phyloP scores from a whole-genome alignment of 2,113 vertebrate genomes.

The Aleadryas rufinucha region DNA sequence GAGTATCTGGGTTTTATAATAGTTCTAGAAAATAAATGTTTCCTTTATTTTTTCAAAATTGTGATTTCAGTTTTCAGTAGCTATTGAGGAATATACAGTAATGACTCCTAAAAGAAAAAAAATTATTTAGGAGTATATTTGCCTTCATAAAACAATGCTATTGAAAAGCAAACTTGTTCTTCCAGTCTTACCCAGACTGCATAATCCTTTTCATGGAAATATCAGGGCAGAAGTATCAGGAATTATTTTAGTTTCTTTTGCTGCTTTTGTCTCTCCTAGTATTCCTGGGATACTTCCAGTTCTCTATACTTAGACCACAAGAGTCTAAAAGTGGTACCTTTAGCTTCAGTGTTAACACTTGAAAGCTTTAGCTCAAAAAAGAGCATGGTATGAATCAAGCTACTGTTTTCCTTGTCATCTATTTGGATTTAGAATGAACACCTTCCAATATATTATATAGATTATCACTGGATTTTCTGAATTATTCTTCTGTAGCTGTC shows the following conservation, averaged over 20 bases:
- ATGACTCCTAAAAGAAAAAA: not conserved
- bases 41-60: not conserved
- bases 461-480: not conserved
- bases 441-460: not conserved
- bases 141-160: not conserved
- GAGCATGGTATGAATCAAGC: not conserved
- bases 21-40: not conserved
- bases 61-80: not conserved
- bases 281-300: not conserved
- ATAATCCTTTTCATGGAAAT: not conserved
- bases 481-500: not conserved
- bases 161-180: not conserved
- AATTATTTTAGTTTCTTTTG: not conserved
- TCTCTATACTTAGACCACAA: not conserved
- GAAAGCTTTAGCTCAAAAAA: not conserved
- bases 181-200: not conserved
- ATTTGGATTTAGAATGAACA: not conserved
- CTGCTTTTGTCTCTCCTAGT: not conserved
- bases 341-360: not conserved
- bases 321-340: not conserved
- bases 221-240: not conserved
- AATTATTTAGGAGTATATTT: not conserved
- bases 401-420: not conserved
- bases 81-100: not conserved
- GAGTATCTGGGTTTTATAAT: not conserved